These are phyloP conservation scores for Prionace glauca DNA, from an alignment of 2,797 vertebrate species.

Conservation along the genomic window DNA sequence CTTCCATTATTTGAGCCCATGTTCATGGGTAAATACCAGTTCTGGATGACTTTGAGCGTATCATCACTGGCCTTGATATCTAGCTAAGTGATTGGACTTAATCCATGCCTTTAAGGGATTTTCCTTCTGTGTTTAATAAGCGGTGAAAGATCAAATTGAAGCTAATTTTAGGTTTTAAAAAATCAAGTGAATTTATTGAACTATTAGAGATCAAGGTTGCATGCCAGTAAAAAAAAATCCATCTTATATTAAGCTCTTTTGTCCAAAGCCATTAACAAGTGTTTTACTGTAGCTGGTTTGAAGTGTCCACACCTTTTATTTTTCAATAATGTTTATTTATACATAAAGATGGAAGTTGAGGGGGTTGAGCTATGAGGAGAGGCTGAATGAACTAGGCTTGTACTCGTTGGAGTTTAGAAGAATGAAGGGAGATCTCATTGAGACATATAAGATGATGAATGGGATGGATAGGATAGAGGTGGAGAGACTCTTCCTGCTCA, in stretches of 20 bases:
- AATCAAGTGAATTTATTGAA: background rate
- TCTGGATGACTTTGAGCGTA: background rate
- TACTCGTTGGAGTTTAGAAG: no score
- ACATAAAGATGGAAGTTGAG: no score
- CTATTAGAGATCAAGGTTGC: background rate
- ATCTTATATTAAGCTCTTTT: background rate
- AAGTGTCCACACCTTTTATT: background rate
- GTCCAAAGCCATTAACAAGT: background rate
- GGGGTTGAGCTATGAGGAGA: no score
- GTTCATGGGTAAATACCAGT: background rate
- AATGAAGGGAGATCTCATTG: no score
- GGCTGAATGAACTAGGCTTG: no score
- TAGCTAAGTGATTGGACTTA: background rate
- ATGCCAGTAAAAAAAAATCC: background rate
- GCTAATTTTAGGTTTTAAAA: background rate
- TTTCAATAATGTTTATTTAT: background rate
- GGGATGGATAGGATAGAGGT: no score
- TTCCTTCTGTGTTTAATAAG: background rate
- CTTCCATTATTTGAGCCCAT: background rate
- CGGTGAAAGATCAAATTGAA: background rate
- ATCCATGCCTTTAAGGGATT: background rate
- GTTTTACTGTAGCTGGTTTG: background rate
- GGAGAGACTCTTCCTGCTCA: no score
- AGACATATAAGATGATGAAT: no score
- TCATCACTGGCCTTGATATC: background rate